These are phyloP conservation scores for Karalla daura DNA, from an alignment of 2,797 vertebrate genomes.

Conservation along the genomic window DNA sequence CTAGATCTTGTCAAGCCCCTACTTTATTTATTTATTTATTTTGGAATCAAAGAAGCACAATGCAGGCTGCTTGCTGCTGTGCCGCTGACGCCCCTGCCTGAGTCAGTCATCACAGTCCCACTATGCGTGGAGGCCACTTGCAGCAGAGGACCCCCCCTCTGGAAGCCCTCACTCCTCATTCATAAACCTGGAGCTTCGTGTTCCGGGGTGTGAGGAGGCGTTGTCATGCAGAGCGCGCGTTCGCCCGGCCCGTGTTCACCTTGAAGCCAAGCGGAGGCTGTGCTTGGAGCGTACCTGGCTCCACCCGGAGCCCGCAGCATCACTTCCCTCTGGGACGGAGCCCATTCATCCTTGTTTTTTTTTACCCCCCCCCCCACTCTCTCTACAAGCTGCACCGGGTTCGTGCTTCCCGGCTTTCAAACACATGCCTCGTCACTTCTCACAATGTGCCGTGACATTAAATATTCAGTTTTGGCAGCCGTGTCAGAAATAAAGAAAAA, in stretches of 20 bases:
- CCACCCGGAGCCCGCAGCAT: constrained; percentile 11
- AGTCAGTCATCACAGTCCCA: neutral
- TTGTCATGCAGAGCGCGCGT: constrained; percentile 4
- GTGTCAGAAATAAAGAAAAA: neutral
- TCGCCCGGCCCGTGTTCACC: constrained; percentile 17
- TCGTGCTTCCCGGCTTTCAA: neutral
- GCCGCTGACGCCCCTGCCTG: neutral
- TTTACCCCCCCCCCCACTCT: too few relatives aligned
- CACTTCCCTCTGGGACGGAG: neutral
- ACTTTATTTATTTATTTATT: neutral
- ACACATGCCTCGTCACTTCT: neutral
- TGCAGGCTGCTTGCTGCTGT: neutral
- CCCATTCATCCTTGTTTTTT: constrained; percentile 5
- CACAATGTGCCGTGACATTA: neutral
- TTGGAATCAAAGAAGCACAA: neutral
- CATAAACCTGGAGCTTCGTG: constrained; percentile 27
- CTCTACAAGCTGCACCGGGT: too few relatives aligned
- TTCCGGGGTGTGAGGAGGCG: neutral
- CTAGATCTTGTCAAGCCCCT: neutral
- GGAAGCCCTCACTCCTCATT: constrained; percentile 42
- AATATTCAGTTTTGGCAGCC: constrained; percentile 26
- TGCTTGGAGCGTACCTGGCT: too few relatives aligned
- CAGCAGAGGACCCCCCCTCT: constrained; percentile 12
- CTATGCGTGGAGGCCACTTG: neutral
- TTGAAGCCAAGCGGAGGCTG: constrained; percentile 12